Percentiles rank a stretch among this genome's conserved stretches.
These are phyloP conservation scores for Spisula subtruncata DNA, from an alignment of 2,888 invertebrate species.

Conservation along the genomic window DNA sequence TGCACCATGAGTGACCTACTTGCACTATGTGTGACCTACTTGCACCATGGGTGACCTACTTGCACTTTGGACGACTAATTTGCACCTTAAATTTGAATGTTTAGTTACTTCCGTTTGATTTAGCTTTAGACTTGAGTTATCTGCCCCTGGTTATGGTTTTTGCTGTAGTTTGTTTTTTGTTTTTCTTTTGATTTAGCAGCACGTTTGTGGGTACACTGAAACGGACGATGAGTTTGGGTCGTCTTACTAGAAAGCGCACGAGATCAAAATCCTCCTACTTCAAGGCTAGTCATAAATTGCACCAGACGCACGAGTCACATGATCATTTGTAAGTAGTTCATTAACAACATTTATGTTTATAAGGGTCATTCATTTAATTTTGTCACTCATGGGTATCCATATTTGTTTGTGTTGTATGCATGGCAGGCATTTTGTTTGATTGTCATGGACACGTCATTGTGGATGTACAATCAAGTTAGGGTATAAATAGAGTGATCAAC, in stretches of 20 bases:
- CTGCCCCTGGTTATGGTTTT: conserved; percentile 58
- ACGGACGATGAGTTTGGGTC: conserved; percentile 86
- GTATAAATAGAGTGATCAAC: too few species aligned
- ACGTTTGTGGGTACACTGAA: conserved; percentile 83
- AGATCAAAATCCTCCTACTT: conserved; percentile 69
- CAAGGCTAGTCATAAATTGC: conserved; percentile 52
- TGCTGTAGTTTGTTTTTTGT: conserved; percentile 51
- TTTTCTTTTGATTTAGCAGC: conserved; percentile 73
- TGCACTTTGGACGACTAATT: too few species aligned
- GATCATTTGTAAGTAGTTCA: conserved; percentile 74
- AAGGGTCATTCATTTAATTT: too few species aligned
- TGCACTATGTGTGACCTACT: too few species aligned
- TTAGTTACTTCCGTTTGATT: background rate
- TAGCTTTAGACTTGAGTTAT: conserved; percentile 8
- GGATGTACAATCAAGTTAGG: too few species aligned
- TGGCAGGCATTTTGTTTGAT: too few species aligned
- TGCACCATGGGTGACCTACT: too few species aligned
- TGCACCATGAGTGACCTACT: too few species aligned
- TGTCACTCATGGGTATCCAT: too few species aligned
- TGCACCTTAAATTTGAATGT: conserved; percentile 1
- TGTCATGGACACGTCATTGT: too few species aligned
- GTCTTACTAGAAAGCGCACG: conserved; percentile 81
- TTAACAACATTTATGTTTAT: conserved; percentile 9
- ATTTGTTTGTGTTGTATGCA: too few species aligned
- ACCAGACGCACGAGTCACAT: conserved; percentile 52